Base-by-base conservation (phyloP, 2,113 vertebrate genomes). In the Siniperca chuatsi region DNA sequence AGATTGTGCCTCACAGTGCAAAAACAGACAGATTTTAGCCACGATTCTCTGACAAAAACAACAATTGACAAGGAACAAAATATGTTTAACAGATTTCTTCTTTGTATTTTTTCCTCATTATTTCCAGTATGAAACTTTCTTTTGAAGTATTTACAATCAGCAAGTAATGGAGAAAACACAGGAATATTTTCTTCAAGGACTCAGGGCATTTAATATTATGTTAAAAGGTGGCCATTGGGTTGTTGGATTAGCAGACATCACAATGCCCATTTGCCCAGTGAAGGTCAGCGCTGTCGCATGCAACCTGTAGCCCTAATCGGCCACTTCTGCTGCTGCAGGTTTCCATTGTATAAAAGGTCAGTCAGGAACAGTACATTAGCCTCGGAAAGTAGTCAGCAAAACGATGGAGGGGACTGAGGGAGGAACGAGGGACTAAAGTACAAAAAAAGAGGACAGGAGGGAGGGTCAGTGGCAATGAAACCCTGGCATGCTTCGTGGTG, bases 341-440 rank as follows among this genome's bases (percentile, higher is more conserved):
- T 89, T 66, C 84, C 83, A 87, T 94, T 93, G 94, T 95, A 89
- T 93, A 93, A 95, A 29, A 94, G 92, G 94, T 94, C 93, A 92
- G 86, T 52, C 76, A 48, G 82, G 75, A 89, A 84, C 87, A 78
- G 81, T 80, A 82, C 70, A 61, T 91, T 85, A 71, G 88, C 85
- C 83, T 77, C 44, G 55, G 84, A 83, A 85, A 90, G 84, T 79
- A 85, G 86, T 89, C 77, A 76, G 82, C 85, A 88, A 87, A 86
- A 85, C n/a, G 66, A 88, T 83, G 86, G 89, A 85, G 88, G 82
- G 82, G 89, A 87, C 54, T 25, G 75, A 79, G 79, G 82, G 78
- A 89, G 82, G 86, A 92, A 87, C 46, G 71, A 83, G 83, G 78
- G 87, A 89, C 90, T 85, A 88, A 82, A 90, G 87, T 83, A 89